Percentiles rank a stretch among this genome's conserved stretches.
Evolutionary conservation across 2,797 vertebrate species (phyloP).

Genomic region (Micrastur ruficollis): DNA sequence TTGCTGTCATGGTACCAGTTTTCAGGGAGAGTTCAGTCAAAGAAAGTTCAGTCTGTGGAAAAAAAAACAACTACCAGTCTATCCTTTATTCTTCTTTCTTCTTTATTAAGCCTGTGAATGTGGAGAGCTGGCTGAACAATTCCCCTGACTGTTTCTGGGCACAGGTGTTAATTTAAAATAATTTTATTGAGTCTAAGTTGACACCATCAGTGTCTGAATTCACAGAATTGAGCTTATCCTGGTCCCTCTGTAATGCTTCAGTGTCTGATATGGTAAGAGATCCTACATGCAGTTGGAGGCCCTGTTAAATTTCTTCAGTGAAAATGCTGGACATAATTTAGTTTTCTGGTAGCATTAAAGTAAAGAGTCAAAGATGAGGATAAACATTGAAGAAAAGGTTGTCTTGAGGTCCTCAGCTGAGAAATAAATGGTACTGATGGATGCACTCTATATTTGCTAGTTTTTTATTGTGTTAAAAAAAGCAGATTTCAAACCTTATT

Average conservation of each 20-base stretch:
- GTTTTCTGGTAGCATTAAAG: slow-evolving; percentile 36
- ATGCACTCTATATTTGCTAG: not conserved
- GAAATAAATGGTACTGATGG: slow-evolving; percentile 14
- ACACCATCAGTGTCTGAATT: not conserved
- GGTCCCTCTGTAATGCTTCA: not conserved
- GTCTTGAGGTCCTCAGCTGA: not conserved
- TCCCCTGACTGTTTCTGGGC: not conserved
- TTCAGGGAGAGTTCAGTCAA: not conserved
- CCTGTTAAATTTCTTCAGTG: not conserved
- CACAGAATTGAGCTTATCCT: not conserved
- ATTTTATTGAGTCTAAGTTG: not conserved
- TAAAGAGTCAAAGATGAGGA: slow-evolving; percentile 34
- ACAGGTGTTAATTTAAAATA: not conserved
- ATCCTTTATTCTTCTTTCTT: not conserved
- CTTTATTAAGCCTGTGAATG: not conserved
- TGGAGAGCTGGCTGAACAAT: not conserved
- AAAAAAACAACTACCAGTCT: not conserved
- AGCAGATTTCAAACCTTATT: not conserved
- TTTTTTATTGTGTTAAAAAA: not conserved
- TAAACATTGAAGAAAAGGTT: not conserved
- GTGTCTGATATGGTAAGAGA: not conserved
- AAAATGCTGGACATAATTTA: not conserved
- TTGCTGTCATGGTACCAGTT: not conserved
- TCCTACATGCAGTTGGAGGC: not conserved
- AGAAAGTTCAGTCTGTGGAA: not conserved